Conservation (phyloP, 2,113 vertebrate genomes). For the Hassar affinis region DNA sequence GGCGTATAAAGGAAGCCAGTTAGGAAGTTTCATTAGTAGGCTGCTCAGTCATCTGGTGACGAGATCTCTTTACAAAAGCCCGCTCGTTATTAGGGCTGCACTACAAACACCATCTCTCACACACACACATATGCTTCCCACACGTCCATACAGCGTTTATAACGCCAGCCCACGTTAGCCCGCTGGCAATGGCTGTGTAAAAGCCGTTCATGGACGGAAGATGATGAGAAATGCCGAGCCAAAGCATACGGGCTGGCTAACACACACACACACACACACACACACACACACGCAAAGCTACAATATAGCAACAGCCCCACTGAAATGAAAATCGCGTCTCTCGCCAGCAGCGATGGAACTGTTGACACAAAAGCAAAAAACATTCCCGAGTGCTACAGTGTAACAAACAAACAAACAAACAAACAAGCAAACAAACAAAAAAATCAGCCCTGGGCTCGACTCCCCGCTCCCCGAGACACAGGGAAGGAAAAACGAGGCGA, state of each 20-base stretch:
- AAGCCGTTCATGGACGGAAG: neutral
- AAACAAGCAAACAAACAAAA: neutral
- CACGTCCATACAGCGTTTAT: constrained; percentile 1
- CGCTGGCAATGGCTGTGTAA: neutral
- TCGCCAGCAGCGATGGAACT: neutral
- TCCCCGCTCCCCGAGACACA: neutral
- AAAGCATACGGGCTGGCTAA: neutral
- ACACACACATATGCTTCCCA: neutral
- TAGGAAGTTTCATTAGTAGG: constrained; percentile 39
- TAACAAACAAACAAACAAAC: neutral
- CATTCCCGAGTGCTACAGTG: neutral
- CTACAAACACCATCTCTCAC: neutral
- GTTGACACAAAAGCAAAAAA: constrained; percentile 50
- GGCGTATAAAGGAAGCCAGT: neutral
- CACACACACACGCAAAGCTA: neutral
- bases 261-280: neutral
- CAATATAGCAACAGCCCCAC: constrained; percentile 2
- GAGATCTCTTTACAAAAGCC: neutral
- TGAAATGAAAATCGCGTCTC: neutral
- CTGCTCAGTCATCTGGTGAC: constrained; percentile 3
- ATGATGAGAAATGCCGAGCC: neutral
- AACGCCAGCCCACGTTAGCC: neutral
- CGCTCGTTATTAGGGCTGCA: neutral
- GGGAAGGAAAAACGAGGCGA: neutral
- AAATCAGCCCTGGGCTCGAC: neutral